phyloP scores from a whole-genome alignment of 64 coral and sea anemone genomes.

The Montipora efflorescens region DNA sequence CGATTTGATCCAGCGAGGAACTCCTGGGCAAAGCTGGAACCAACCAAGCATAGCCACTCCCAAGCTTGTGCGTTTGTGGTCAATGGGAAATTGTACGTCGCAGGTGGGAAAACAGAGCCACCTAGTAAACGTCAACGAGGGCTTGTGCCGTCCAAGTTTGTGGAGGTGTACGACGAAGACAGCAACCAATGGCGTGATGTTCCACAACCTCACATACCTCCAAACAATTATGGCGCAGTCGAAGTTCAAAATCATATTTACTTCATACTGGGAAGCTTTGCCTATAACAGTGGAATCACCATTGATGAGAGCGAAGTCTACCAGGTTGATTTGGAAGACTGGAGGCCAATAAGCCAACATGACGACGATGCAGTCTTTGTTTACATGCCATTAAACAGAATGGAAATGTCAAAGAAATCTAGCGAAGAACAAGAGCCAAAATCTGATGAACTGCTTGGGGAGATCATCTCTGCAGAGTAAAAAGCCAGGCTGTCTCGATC shows the following conservation, averaged over 20 bases:
- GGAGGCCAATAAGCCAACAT: neutral
- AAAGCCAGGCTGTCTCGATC: neutral
- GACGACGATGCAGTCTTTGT: constrained; percentile 31
- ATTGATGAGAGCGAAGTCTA: constrained; percentile 31
- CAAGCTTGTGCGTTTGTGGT: constrained; percentile 33
- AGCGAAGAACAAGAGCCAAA: neutral
- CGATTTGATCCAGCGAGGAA: constrained; percentile 37
- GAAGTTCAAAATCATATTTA: constrained; percentile 21
- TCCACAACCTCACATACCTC: constrained; percentile 31
- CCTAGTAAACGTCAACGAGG: constrained; percentile 32
- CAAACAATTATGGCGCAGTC: constrained; percentile 27
- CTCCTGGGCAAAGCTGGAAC: constrained; percentile 18
- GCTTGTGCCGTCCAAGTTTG: constrained; percentile 28
- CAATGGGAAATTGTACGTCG: constrained; percentile 6
- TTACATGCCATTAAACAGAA: constrained; percentile 33
- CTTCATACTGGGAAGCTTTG: constrained; percentile 33
- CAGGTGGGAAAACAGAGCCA: constrained; percentile 32
- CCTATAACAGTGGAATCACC: constrained; percentile 25
- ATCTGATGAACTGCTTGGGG: neutral
- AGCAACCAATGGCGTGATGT: constrained; percentile 18
- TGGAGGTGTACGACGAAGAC: constrained; percentile 32
- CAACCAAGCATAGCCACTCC: constrained; percentile 14
- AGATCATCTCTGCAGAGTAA: neutral
- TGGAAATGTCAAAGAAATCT: neutral
- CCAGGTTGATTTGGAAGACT: constrained; percentile 30